Percentiles rank a stretch among this genome's conserved stretches.
Evolutionary conservation across 2,888 invertebrate species (phyloP).

Genomic region (Labia minor): DNA sequence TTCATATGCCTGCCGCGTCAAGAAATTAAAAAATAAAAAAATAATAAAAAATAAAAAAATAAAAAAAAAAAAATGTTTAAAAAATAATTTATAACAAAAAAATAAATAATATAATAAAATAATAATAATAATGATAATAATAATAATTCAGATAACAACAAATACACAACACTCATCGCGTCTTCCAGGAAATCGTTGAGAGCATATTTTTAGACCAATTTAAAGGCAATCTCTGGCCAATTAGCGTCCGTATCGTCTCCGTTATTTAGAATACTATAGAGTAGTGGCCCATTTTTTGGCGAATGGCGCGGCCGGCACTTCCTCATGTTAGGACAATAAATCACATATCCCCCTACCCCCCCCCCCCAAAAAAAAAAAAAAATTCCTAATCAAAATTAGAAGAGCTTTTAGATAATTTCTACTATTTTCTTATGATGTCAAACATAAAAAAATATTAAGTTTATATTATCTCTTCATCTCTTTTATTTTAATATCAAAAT

Average conservation of each 20-base stretch:
- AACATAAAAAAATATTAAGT: no score
- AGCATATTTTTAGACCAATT: slow-evolving; percentile 2
- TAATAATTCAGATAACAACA: not conserved
- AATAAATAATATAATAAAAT: not conserved
- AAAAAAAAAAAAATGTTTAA: not conserved
- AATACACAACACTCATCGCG: slow-evolving; percentile 13
- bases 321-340: not conserved
- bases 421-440: no score
- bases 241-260: slow-evolving; percentile 1
- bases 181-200: not conserved
- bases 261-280: not conserved
- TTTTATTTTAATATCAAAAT: no score
- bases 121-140: not conserved
- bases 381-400: no score
- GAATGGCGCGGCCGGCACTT: not conserved
- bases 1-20: not conserved
- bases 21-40: not conserved
- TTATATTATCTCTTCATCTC: no score
- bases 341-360: not conserved
- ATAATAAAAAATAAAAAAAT: not conserved
- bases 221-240: not conserved
- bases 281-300: not conserved
- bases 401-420: no score
- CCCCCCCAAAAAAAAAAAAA: no score
- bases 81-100: no score